phyloP scores from a whole-genome alignment of 2,888 invertebrate genomes.

The Cataglyphis altisquamis region DNA sequence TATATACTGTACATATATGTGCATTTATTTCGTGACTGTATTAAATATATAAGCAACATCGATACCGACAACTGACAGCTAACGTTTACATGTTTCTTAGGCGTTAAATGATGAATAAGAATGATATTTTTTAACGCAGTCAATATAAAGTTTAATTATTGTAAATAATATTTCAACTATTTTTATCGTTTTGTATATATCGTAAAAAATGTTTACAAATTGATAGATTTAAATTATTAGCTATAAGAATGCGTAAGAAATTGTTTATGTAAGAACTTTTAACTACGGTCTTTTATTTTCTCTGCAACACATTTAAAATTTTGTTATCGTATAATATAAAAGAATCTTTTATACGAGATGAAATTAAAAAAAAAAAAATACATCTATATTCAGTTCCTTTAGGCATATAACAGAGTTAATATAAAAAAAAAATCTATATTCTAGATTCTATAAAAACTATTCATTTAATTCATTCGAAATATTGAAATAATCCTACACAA shows the following conservation, averaged over 20 bases:
- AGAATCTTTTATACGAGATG: not conserved
- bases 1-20: not conserved
- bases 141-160: not conserved
- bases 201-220: conserved; percentile 3
- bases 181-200: not conserved
- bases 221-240: not conserved
- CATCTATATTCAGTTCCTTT: not conserved
- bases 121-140: not conserved
- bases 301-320: not conserved
- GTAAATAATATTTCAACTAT: not conserved
- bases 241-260: not conserved
- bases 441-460: not conserved
- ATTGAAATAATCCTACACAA: not conserved
- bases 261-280: not conserved
- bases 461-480: not conserved
- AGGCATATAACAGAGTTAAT: not conserved
- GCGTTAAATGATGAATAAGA: not conserved
- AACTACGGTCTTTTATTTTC: not conserved
- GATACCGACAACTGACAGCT: not conserved
- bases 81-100: not conserved
- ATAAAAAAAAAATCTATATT: not conserved
- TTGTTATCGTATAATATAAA: not conserved
- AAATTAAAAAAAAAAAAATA: not conserved
- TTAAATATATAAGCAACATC: not conserved
- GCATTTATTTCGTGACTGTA: not conserved